Conservation (phyloP, 2,113 vertebrate species). For the Mionectes macconnelli region DNA sequence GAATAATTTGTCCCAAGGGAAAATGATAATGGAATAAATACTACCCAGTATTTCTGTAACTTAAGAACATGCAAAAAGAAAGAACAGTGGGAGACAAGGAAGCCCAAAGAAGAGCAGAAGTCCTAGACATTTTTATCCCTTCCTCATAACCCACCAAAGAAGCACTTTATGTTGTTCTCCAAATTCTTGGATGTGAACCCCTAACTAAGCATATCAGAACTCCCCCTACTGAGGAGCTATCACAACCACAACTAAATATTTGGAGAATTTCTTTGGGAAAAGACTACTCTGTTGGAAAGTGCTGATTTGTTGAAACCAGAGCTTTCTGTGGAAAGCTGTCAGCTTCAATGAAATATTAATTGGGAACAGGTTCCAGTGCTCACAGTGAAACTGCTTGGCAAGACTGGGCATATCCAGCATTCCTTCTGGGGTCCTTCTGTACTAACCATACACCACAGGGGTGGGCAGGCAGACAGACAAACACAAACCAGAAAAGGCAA, state of each 20-base stretch:
- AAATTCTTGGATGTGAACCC: neutral
- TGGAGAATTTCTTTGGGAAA: neutral
- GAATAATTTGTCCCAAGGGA: neutral
- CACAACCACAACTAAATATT: constrained; percentile 45
- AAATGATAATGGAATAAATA: neutral
- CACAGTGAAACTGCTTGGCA: neutral
- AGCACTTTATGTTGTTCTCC: neutral
- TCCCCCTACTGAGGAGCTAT: constrained; percentile 54
- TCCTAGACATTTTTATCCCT: neutral
- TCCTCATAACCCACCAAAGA: neutral
- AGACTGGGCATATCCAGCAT: neutral
- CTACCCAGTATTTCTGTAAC: neutral
- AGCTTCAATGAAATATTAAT: neutral
- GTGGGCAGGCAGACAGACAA: neutral
- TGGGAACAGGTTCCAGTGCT: neutral
- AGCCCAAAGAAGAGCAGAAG: neutral
- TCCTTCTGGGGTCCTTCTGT: neutral
- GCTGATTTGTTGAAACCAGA: constrained; percentile 10
- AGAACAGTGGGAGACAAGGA: neutral
- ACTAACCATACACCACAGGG: neutral
- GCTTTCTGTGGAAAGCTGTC: neutral
- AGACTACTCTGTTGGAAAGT: neutral
- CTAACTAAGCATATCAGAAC: constrained; percentile 40
- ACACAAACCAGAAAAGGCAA: neutral
- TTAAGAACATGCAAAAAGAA: accelerated